These are phyloP conservation scores for Acanthococcus lagerstroemiae DNA, from an alignment of 2,888 invertebrate genomes.

Conservation along the genomic window DNA sequence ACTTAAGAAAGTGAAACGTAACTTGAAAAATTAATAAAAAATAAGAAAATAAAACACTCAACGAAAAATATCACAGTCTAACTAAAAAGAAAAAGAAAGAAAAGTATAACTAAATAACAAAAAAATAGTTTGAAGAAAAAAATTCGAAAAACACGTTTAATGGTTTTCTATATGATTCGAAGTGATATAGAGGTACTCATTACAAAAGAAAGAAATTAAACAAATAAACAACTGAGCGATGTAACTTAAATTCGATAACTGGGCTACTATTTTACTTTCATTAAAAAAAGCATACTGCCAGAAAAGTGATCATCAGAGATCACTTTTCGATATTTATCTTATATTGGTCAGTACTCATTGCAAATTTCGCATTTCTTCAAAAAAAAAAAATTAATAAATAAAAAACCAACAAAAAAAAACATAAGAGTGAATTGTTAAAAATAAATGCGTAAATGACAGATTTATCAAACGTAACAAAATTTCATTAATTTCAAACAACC, in stretches of 20 bases:
- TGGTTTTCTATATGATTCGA: not conserved
- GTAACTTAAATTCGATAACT: no score
- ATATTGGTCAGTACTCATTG: not conserved
- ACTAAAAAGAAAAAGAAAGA: not conserved
- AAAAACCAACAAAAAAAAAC: not conserved
- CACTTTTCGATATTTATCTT: not conserved
- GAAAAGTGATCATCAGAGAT: no score
- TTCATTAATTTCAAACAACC: slow-evolving; percentile 26
- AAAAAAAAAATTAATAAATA: not conserved
- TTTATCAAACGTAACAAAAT: slow-evolving; percentile 28
- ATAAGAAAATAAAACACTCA: slow-evolving; percentile 21
- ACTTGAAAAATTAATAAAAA: slow-evolving; percentile 26
- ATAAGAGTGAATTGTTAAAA: no score
- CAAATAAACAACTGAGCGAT: no score
- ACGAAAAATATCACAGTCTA: slow-evolving; percentile 30
- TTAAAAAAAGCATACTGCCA: no score
- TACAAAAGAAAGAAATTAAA: no score
- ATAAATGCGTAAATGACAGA: no score
- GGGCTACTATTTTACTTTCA: no score
- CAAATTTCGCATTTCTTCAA: not conserved
- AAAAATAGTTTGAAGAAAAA: no score
- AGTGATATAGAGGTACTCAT: not conserved
- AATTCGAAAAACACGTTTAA: not conserved
- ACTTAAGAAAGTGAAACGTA: slow-evolving; percentile 1
- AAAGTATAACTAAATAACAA: slow-evolving; percentile 3